phyloP scores from a whole-genome alignment of 2,797 vertebrate species.

The Labeo calbasu region DNA sequence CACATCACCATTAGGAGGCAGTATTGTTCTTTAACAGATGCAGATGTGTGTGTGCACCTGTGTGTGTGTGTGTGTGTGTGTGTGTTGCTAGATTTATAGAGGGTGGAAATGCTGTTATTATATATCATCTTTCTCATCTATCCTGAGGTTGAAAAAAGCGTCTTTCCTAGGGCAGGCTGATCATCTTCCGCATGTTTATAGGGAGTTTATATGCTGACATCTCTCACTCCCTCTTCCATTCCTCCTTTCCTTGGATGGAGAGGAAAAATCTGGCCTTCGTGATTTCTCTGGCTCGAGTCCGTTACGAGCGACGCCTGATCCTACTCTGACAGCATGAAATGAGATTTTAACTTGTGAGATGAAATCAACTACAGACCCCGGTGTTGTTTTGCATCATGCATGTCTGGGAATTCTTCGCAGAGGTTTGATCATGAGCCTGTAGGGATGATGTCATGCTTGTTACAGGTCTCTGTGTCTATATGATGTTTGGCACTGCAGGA shows the following conservation, averaged over 20 bases:
- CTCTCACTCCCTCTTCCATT: conserved; percentile 60
- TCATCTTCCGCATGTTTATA: conserved; percentile 50
- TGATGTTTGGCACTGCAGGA: neutral
- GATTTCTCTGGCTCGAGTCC: conserved; percentile 62
- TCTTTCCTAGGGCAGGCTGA: conserved; percentile 51
- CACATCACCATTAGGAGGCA: conserved; percentile 87
- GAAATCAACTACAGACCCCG: conserved; percentile 54
- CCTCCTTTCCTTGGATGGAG: conserved; percentile 56
- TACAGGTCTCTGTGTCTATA: neutral
- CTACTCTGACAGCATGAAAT: conserved; percentile 77
- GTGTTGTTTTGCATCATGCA: conserved; percentile 14
- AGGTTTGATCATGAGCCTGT: neutral
- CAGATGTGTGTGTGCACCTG: conserved; percentile 25
- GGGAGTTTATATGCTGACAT: conserved; percentile 50
- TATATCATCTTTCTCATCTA: conserved; percentile 60
- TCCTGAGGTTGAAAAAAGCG: conserved; percentile 44
- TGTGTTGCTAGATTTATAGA: conserved; percentile 50
- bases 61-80: conserved; percentile 31
- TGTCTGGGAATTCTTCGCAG: neutral
- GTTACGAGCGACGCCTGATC: conserved; percentile 76
- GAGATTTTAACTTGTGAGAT: conserved; percentile 76
- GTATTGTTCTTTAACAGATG: conserved; percentile 77
- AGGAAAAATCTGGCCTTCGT: conserved; percentile 32
- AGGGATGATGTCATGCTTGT: conserved; percentile 26
- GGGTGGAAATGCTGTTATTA: conserved; percentile 55